Conservation (phyloP, 2,797 vertebrate species). For the Crypturellus tataupa region DNA sequence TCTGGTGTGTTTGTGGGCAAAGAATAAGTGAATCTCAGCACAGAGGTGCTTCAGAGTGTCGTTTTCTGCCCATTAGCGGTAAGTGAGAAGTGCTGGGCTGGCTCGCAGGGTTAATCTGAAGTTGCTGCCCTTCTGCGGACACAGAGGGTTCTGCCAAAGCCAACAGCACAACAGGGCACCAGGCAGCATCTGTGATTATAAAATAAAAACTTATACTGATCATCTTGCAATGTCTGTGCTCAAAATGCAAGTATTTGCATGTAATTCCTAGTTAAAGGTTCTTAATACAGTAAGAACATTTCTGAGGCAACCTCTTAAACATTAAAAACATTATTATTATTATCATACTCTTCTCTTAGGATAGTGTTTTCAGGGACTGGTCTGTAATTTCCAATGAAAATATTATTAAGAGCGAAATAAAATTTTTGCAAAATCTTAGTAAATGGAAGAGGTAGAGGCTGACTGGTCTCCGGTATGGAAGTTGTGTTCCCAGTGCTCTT, state of each 20-base stretch:
- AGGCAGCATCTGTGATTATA: background rate
- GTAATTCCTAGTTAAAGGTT: background rate
- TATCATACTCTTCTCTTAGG: background rate
- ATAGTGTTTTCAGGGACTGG: background rate
- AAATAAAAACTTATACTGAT: background rate
- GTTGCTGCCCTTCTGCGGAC: background rate
- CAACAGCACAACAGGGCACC: background rate
- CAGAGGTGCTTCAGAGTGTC: fast-evolving
- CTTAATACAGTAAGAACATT: background rate
- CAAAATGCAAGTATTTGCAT: background rate
- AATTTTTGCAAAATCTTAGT: no score
- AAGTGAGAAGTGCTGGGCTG: background rate
- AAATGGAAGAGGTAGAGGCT: no score
- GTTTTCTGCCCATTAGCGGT: background rate
- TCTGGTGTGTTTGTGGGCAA: background rate
- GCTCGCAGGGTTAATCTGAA: background rate
- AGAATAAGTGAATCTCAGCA: background rate
- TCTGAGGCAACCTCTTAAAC: background rate
- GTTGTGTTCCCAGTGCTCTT: background rate
- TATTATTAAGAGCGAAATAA: background rate
- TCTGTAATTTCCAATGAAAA: background rate
- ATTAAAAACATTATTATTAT: background rate
- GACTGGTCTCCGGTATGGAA: fast-evolving
- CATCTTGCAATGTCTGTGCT: background rate
- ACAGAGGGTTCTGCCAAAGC: background rate